Evolutionary conservation across 2,888 invertebrate genomes (phyloP), one percentile per base, ranked within the genome.

Genomic region (Eupithecia exiguata): DNA sequence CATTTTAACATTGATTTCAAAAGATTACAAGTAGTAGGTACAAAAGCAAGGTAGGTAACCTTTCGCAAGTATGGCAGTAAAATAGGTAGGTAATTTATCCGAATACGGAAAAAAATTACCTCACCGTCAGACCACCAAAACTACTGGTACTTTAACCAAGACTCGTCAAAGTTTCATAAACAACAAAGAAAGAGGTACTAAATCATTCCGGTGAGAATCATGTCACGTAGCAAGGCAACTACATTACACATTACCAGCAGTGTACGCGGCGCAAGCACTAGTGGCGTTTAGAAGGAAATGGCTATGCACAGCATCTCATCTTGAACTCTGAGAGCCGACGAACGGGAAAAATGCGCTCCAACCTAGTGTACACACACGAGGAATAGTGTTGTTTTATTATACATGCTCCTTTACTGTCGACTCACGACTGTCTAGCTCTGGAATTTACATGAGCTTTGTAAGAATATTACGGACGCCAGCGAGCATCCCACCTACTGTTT

Each of bases 351-450:
- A 77, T 76, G 71, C 73, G 77, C 77, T 70, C 58, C 74, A 67
- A 49, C 66, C 69, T 74, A 46, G 61, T 62, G 71, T 71, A 76
- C 77, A 75, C 72, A 76, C 77, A 77, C 65, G 74, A 73, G 70
- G 74, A 79, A 78, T 77, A 78, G 72, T 79, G 80, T 81, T 80
- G 81, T 84, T 84, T 84, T 83, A 84, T 80, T 82, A 81, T 77
- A 72, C 68, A 79, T 78, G 70, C 80, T 76, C 74, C 79, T 81
- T 81, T 81, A 80, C 78, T 79, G 83, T 81, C 76, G 79, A 77
- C 77, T 82, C 80, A 78, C 77, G 74, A 77, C 77, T 79, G 77
- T 78, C 81, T 79, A 71, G 70, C 74, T 43, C n/a, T 61, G 72
- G 79, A 81, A 82, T 82, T 81, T 81, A 79, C 82, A 81, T 82